Conservation (phyloP, 1,140 invertebrate genomes). For the Antheraea pernyi region DNA sequence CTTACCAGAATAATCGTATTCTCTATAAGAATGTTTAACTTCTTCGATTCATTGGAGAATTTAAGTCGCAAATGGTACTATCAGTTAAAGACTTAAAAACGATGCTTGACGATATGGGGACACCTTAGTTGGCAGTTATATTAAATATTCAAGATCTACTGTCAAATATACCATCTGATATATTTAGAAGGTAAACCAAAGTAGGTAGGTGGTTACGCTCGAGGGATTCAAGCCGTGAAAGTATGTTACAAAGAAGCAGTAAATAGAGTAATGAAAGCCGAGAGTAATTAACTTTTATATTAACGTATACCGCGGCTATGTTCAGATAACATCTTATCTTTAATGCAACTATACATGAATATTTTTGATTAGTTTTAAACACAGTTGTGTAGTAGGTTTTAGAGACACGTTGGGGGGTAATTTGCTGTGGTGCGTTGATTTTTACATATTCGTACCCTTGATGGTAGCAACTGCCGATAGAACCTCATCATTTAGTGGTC, state of each 20-base stretch:
- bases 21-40: too few species aligned
- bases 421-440: too few species aligned
- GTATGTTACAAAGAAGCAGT: not conserved
- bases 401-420: too few species aligned
- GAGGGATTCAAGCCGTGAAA: not conserved
- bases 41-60: too few species aligned
- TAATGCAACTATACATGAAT: not conserved
- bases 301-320: not conserved
- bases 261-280: constrained; percentile 2
- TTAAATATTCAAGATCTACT: not conserved
- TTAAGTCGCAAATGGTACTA: too few species aligned
- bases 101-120: too few species aligned
- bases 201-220: not conserved
- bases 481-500: too few species aligned
- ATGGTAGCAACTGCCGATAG: too few species aligned
- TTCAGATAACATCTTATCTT: not conserved
- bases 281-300: constrained; percentile 1
- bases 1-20: too few species aligned
- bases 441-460: too few species aligned
- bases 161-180: not conserved
- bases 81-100: too few species aligned
- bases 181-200: not conserved
- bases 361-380: not conserved
- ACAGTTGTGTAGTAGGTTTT: not conserved
- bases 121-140: too few species aligned